A percentile compares a stretch with the other conserved stretches of the same genome.
phyloP scores from a whole-genome alignment of 2,113 vertebrate genomes.

The Dermatemys mawii region DNA sequence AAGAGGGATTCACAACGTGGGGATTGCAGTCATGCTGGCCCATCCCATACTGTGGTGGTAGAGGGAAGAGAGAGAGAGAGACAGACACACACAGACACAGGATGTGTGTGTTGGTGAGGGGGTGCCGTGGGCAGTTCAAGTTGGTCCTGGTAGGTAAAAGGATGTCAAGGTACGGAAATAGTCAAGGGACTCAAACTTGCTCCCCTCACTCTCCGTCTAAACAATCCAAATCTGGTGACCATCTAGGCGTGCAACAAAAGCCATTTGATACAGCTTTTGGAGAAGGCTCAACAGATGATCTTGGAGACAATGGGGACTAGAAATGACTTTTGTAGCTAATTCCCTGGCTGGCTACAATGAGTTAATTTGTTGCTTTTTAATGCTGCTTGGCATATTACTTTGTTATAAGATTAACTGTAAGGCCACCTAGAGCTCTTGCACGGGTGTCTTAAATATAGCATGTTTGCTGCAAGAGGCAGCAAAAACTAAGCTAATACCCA shows the following conservation, averaged over 20 bases:
- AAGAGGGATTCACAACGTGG: background rate
- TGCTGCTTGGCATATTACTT: background rate
- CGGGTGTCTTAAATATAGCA: background rate
- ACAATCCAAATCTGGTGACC: background rate
- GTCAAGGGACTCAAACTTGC: background rate
- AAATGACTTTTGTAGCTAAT: background rate
- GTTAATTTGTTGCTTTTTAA: background rate
- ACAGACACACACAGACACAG: too few species aligned
- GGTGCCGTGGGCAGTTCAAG: background rate
- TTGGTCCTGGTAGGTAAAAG: background rate
- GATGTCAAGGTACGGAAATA: background rate
- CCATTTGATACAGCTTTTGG: background rate
- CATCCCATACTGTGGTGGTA: background rate
- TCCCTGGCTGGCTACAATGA: background rate
- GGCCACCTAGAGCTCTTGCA: background rate
- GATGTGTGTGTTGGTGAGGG: background rate
- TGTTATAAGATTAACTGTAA: background rate
- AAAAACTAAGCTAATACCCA: background rate
- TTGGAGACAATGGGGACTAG: background rate
- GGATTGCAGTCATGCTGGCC: background rate
- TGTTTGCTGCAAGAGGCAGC: background rate
- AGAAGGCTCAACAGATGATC: background rate
- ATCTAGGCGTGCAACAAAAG: rapidly evolving
- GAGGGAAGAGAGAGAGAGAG: background rate
- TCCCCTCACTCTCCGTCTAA: background rate